Conservation (phyloP, 2,797 vertebrate genomes). For the Poecilia gillii region DNA sequence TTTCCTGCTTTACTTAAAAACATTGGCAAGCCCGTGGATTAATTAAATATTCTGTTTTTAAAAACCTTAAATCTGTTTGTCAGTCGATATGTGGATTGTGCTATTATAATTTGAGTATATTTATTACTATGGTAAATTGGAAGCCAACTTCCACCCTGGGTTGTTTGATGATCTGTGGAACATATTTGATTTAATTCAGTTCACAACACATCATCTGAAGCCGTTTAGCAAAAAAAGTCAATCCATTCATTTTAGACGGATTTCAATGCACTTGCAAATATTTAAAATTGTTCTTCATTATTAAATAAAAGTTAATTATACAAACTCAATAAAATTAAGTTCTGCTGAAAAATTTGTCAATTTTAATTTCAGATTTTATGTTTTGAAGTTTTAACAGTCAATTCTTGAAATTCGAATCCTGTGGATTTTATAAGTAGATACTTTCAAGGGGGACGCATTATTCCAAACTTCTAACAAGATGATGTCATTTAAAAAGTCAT, state of each 20-base stretch:
- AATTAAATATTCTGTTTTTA: neutral
- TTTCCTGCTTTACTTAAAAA: neutral
- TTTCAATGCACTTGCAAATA: too few relatives aligned
- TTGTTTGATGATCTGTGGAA: too few relatives aligned
- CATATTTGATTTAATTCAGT: too few relatives aligned
- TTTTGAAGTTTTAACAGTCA: neutral
- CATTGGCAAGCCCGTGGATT: neutral
- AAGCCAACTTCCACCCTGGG: too few relatives aligned
- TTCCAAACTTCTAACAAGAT: neutral
- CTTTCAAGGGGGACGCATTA: neutral
- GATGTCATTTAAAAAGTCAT: neutral
- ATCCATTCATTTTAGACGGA: too few relatives aligned
- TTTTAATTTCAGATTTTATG: neutral
- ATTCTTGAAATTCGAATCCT: neutral
- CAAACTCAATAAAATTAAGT: neutral
- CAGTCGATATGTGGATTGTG: neutral
- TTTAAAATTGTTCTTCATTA: too few relatives aligned
- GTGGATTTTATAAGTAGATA: neutral
- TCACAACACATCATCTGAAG: too few relatives aligned
- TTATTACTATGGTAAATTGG: too few relatives aligned
- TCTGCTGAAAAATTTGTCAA: neutral
- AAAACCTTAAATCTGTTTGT: neutral
- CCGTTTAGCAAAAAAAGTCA: too few relatives aligned
- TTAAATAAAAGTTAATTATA: too few relatives aligned
- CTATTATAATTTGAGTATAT: neutral